Conservation (phyloP, 2,797 vertebrate genomes). For the Lacerta agilis region DNA sequence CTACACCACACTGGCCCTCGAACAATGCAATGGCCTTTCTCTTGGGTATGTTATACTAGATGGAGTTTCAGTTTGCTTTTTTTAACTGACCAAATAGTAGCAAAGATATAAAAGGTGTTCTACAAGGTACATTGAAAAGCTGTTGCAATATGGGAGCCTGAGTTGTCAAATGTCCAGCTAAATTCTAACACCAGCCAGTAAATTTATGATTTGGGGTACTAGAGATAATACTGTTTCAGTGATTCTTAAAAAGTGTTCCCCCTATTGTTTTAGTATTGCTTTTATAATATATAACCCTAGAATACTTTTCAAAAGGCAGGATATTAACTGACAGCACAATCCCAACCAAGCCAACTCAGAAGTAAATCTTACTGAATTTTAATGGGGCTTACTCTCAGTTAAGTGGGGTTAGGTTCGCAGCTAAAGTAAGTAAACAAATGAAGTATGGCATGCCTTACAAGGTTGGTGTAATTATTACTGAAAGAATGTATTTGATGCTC, state of each 20-base stretch:
- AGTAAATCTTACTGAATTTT: too few species aligned
- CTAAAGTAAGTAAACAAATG: neutral
- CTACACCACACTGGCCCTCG: too few species aligned
- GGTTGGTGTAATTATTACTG: neutral
- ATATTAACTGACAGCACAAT: too few species aligned
- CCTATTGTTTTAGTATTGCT: neutral
- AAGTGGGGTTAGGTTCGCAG: too few species aligned
- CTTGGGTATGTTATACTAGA: neutral
- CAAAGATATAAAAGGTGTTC: neutral
- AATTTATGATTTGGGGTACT: neutral
- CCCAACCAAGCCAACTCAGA: too few species aligned
- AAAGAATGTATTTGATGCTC: neutral
- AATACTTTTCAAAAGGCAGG: neutral
- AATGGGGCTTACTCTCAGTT: too few species aligned
- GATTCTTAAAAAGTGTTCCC: too few species aligned
- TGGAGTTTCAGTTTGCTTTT: neutral
- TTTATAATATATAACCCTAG: neutral
- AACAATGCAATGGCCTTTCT: neutral
- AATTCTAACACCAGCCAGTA: neutral
- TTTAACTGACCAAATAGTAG: too few species aligned
- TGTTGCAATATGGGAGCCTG: neutral
- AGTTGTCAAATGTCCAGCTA: neutral
- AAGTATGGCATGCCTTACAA: neutral
- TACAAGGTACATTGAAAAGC: neutral
- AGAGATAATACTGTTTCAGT: too few species aligned